Conservation (phyloP, 2,113 vertebrate genomes). For the Grammomys surdaster region DNA sequence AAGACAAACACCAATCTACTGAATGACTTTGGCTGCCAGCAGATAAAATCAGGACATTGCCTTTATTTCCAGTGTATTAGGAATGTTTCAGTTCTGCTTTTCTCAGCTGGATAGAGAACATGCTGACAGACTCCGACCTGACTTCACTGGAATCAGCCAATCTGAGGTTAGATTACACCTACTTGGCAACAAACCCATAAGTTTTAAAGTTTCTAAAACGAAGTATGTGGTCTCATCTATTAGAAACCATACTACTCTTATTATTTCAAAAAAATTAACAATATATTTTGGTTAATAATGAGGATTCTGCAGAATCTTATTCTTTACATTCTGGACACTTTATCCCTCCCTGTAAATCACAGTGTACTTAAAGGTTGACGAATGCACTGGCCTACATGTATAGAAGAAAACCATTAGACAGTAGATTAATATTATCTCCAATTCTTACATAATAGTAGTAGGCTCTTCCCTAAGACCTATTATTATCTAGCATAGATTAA, state of each 20-base stretch:
- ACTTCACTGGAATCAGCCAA: conserved; percentile 84
- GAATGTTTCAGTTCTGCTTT: conserved; percentile 84
- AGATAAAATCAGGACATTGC: conserved; percentile 85
- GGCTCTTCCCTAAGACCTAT: too few species aligned
- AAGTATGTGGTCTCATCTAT: not conserved
- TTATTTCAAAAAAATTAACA: not conserved
- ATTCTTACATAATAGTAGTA: not conserved
- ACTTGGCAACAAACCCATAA: conserved; percentile 77
- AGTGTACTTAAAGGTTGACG: too few species aligned
- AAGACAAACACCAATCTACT: conserved; percentile 78
- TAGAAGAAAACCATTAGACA: not conserved
- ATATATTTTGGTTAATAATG: not conserved
- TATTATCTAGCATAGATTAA: not conserved
- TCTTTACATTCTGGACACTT: not conserved
- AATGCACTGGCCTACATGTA: not conserved
- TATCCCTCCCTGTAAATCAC: too few species aligned
- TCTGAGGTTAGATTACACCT: conserved; percentile 83
- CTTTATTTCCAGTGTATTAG: conserved; percentile 77
- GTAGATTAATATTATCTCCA: not conserved
- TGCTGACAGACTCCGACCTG: conserved; percentile 84
- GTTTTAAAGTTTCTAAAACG: not conserved
- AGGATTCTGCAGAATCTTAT: not conserved
- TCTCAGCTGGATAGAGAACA: conserved; percentile 89
- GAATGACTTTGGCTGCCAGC: conserved; percentile 80
- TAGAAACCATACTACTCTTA: not conserved